Conservation (phyloP, 1,140 invertebrate genomes). For the Contarinia nasturtii region DNA sequence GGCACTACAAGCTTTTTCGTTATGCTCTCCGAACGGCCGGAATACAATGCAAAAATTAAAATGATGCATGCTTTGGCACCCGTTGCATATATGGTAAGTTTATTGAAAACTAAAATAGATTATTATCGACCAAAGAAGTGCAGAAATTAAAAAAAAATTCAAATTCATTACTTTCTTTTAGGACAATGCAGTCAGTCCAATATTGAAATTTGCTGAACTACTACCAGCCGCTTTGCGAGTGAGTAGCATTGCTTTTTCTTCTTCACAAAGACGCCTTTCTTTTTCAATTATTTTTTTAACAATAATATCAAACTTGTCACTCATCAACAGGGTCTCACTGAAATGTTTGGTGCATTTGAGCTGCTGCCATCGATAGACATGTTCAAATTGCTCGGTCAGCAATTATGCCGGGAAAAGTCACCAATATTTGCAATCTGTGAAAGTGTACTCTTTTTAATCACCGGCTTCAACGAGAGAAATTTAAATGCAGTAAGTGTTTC, state of each 20-base stretch:
- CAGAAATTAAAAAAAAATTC: no score
- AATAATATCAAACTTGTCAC: slow-evolving; percentile 8
- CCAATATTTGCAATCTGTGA: background rate
- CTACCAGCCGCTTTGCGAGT: background rate
- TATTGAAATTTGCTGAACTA: slow-evolving; percentile 12
- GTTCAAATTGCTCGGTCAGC: slow-evolving; percentile 19
- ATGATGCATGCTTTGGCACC: slow-evolving; percentile 43
- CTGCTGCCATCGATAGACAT: slow-evolving; percentile 24
- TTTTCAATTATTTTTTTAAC: no score
- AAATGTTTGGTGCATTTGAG: slow-evolving; percentile 25
- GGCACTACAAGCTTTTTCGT: slow-evolving; percentile 42
- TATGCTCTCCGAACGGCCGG: slow-evolving; percentile 36
- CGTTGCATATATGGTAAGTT: slow-evolving; percentile 18
- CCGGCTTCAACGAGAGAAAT: slow-evolving; percentile 22
- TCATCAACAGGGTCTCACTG: slow-evolving; percentile 14
- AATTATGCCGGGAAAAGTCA: slow-evolving; percentile 17
- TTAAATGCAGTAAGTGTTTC: slow-evolving; percentile 16
- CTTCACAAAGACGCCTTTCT: no score
- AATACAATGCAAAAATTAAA: slow-evolving; percentile 42
- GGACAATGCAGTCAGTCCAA: slow-evolving; percentile 20
- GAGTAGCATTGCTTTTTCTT: slow-evolving; percentile 9
- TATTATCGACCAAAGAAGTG: no score
- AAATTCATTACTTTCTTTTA: no score
- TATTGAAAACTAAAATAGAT: no score
- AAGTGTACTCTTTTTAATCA: slow-evolving; percentile 27